Percentiles rank a stretch among this genome's conserved stretches.
Conservation (phyloP, 2,113 vertebrate species). For the Otolemur garnettii region DNA sequence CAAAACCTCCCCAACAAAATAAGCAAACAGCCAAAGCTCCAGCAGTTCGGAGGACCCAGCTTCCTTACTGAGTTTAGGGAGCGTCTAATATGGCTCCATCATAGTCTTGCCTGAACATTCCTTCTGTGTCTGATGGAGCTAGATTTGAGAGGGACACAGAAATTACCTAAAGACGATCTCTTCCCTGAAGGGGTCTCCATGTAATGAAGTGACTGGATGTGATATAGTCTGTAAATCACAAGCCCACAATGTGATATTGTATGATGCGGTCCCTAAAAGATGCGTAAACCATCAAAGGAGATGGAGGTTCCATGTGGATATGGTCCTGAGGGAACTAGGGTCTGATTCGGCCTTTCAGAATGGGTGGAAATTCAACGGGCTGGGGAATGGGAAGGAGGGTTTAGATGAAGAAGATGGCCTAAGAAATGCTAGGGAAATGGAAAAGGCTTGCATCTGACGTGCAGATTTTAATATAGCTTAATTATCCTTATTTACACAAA, state of each 20-base stretch:
- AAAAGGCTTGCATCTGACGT: not conserved
- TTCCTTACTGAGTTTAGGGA: not conserved
- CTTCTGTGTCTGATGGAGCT: not conserved
- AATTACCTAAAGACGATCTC: not conserved
- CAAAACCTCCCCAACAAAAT: not conserved
- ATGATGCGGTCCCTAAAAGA: not conserved
- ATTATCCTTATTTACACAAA: not conserved
- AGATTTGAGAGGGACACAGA: not conserved
- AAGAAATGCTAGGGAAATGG: not conserved
- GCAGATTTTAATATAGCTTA: not conserved
- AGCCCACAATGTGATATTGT: not conserved
- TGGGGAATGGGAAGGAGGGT: not conserved
- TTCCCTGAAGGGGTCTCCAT: not conserved
- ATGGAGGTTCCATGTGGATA: not conserved
- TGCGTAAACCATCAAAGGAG: not conserved
- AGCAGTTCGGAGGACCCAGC: not conserved
- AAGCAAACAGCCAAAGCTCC: not conserved
- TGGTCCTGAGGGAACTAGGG: not conserved
- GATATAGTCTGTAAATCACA: not conserved
- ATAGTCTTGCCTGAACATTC: not conserved
- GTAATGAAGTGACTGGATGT: not conserved
- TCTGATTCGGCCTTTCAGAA: not conserved
- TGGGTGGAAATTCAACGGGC: not conserved
- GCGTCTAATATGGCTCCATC: not conserved
- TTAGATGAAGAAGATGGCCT: not conserved